These are phyloP conservation scores for Neoitamus cyanurus DNA, from an alignment of 2,888 invertebrate genomes.

Conservation along the genomic window DNA sequence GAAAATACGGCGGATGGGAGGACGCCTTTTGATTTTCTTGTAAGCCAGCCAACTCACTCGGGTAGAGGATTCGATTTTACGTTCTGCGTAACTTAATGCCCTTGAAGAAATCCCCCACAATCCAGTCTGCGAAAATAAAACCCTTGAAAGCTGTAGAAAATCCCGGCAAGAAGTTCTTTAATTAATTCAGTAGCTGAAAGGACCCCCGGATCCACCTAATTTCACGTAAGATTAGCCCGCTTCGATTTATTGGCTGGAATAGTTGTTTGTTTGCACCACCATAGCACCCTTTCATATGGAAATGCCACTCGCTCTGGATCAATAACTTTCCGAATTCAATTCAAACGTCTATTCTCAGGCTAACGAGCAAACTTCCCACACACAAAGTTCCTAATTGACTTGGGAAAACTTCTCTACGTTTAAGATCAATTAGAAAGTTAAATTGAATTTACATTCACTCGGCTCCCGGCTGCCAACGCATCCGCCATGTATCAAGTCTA, in stretches of 20 bases:
- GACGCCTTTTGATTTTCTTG: background rate
- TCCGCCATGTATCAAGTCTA: background rate
- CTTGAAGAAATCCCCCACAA: background rate
- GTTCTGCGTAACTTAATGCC: background rate
- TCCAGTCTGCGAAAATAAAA: background rate
- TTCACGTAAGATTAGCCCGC: background rate
- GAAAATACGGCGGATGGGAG: background rate
- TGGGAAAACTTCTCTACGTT: background rate
- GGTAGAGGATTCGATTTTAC: background rate
- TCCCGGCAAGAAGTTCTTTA: background rate
- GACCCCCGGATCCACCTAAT: background rate
- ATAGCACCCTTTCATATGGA: slow-evolving; percentile 5
- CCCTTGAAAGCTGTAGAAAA: background rate
- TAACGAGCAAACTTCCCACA: slow-evolving; percentile 24
- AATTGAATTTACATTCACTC: slow-evolving; percentile 28
- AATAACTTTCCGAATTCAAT: slow-evolving; percentile 8
- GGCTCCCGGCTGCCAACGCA: background rate
- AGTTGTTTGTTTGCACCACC: background rate
- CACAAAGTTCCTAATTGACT: slow-evolving; percentile 26
- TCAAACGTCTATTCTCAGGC: background rate
- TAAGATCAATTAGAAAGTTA: slow-evolving; percentile 39
- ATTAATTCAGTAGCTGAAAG: slow-evolving; percentile 1
- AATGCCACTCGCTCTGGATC: background rate
- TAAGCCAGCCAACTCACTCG: background rate
- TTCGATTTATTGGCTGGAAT: background rate